Evolutionary conservation across 1,140 invertebrate species (phyloP).

Genomic region (Coboldia fuscipes): DNA sequence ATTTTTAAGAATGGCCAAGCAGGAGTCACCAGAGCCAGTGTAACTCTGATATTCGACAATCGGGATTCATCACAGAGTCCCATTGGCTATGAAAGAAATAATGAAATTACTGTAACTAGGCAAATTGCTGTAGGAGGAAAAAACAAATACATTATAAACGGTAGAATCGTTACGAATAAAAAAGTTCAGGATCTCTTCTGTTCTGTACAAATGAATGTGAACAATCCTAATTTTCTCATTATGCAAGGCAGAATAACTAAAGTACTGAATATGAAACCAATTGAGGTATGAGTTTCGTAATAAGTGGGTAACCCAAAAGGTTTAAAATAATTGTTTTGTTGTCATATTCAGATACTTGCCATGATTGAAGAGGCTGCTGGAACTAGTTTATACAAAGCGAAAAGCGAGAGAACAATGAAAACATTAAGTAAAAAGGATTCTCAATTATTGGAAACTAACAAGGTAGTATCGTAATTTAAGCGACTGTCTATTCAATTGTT

Average conservation of each 20-base stretch:
- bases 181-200: conserved; percentile 86
- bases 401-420: conserved; percentile 70
- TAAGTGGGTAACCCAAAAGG: background rate
- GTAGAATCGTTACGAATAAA: conserved; percentile 71
- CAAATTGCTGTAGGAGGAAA: conserved; percentile 64
- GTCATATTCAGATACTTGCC: conserved; percentile 49
- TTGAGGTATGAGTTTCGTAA: conserved; percentile 40
- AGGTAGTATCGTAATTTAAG: conserved; percentile 26
- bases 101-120: conserved; percentile 85
- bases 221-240: conserved; percentile 98
- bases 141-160: conserved; percentile 93
- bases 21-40: conserved; percentile 86
- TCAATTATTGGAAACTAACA: conserved; percentile 70
- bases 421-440: conserved; percentile 88
- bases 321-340: background rate
- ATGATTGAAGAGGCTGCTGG: conserved; percentile 99
- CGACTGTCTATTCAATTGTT: conserved; percentile 4
- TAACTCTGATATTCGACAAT: conserved; percentile 94
- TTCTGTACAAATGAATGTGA: conserved; percentile 93
- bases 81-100: conserved; percentile 75
- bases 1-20: conserved; percentile 97
- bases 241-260: conserved; percentile 99
- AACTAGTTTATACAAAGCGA: conserved; percentile 92
- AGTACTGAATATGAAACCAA: conserved; percentile 97
- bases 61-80: conserved; percentile 62